Conservation (phyloP, 2,797 vertebrate species). For the Poecilia velifera region DNA sequence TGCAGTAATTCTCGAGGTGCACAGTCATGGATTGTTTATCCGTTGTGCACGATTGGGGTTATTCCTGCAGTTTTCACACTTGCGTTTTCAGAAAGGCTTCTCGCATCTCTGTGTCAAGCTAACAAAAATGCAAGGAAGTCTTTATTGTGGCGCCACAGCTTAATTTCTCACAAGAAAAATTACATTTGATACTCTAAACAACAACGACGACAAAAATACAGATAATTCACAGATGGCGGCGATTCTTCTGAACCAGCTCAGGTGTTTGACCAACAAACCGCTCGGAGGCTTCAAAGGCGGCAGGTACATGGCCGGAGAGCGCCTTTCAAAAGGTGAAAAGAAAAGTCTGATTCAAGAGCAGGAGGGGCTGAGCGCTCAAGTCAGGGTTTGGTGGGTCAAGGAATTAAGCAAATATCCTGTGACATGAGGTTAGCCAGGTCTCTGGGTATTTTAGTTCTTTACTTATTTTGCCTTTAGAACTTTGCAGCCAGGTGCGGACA, state of each 20-base stretch:
- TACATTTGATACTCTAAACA: neutral
- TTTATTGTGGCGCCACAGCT: neutral
- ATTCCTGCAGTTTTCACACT: neutral
- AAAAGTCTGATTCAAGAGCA: conserved; percentile 58
- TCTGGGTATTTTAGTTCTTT: conserved; percentile 27
- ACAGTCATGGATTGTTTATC: neutral
- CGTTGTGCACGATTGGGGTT: neutral
- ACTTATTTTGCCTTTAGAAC: conserved; percentile 65
- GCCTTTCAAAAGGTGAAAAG: conserved; percentile 46
- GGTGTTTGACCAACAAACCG: conserved; percentile 26
- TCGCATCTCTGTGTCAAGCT: neutral
- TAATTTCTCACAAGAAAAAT: neutral
- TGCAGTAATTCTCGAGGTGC: neutral
- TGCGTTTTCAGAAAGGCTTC: neutral
- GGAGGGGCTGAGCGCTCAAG: conserved; percentile 62
- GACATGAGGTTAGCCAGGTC: conserved; percentile 76
- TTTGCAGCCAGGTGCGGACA: conserved; percentile 80
- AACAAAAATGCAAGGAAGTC: neutral
- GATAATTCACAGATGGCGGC: conserved; percentile 4
- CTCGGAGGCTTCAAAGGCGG: conserved; percentile 53
- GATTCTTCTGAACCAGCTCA: conserved; percentile 26
- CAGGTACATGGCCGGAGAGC: conserved; percentile 46
- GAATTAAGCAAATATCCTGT: conserved; percentile 75
- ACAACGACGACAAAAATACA: neutral
- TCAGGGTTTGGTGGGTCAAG: conserved; percentile 56